Evolutionary conservation across 2,113 vertebrate species (phyloP).

Genomic region (Otocyon megalotis): DNA sequence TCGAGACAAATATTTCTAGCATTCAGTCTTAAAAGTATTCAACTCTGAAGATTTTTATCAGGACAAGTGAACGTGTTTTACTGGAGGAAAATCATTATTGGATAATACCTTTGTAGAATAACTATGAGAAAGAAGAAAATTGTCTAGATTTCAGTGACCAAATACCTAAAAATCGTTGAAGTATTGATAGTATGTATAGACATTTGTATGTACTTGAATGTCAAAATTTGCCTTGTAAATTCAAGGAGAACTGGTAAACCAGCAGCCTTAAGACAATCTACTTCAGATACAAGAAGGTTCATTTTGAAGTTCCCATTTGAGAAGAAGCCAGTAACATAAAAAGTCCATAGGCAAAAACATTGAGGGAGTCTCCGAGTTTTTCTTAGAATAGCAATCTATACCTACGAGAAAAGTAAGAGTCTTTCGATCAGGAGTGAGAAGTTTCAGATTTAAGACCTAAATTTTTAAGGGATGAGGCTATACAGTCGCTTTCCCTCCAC

Average conservation of each 20-base stretch:
- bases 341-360: neutral
- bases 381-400: neutral
- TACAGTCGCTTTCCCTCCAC: accelerated
- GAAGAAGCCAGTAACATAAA: neutral
- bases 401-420: neutral
- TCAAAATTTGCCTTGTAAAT: neutral
- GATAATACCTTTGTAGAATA: neutral
- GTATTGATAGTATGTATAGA: neutral
- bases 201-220: neutral
- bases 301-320: neutral
- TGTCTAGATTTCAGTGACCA: neutral
- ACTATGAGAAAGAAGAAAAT: neutral
- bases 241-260: neutral
- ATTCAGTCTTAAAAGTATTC: slow-evolving; percentile 38
- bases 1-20: slow-evolving; percentile 5
- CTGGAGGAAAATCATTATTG: neutral
- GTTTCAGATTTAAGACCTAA: neutral
- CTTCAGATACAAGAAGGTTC: neutral
- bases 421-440: neutral
- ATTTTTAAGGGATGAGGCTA: neutral
- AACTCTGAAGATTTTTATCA: slow-evolving; percentile 8
- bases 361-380: neutral
- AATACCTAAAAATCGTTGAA: neutral
- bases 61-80: slow-evolving; percentile 3
- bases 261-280: neutral